These are phyloP conservation scores for Rhynchotus rufescens DNA, from an alignment of 2,797 vertebrate species.

Conservation along the genomic window DNA sequence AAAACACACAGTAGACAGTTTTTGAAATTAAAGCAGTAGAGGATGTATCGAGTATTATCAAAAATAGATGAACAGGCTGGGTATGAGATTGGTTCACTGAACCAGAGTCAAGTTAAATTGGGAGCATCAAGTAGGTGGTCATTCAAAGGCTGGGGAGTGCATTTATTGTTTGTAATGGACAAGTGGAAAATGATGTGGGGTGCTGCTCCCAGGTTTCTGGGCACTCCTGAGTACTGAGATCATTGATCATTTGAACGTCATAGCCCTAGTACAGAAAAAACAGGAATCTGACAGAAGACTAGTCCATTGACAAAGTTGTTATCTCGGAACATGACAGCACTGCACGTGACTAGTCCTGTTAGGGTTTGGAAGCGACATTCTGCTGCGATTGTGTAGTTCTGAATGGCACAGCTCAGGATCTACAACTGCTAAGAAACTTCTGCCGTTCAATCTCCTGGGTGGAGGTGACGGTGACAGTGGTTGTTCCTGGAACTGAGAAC, in stretches of 20 bases:
- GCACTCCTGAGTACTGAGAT: neutral
- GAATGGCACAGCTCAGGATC: neutral
- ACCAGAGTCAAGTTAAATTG: neutral
- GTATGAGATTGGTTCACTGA: neutral
- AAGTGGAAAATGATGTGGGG: neutral
- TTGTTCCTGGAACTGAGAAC: slow-evolving; percentile 12
- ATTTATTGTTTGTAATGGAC: neutral
- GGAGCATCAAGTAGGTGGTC: fast-evolving
- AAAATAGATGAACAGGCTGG: neutral
- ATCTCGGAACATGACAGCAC: neutral
- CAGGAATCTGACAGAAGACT: neutral
- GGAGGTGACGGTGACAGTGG: neutral
- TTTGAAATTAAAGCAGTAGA: neutral
- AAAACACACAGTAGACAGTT: neutral
- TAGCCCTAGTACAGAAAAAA: neutral
- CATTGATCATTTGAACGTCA: neutral
- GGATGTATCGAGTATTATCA: neutral
- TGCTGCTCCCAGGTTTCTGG: neutral
- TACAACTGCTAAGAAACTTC: neutral
- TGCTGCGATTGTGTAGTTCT: fast-evolving
- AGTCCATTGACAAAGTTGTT: fast-evolving
- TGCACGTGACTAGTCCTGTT: fast-evolving
- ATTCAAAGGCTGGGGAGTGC: neutral
- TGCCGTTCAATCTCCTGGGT: neutral
- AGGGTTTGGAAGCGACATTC: neutral